Percentiles rank a stretch among this genome's conserved stretches.
Conservation (phyloP, 2,888 invertebrate genomes). For the Elysia crispata region DNA sequence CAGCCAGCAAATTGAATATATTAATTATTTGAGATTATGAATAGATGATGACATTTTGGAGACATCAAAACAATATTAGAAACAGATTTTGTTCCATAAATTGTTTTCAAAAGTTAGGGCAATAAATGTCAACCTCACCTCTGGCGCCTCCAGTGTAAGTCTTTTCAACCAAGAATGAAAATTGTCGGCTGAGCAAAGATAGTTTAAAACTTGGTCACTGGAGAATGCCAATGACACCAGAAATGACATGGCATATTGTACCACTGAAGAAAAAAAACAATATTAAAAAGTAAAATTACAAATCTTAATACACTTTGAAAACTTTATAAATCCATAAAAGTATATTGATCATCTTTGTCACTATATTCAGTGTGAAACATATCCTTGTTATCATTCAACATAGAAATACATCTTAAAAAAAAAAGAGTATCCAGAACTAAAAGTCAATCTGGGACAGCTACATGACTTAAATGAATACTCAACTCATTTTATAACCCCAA, state of each 20-base stretch:
- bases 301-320: too few species aligned
- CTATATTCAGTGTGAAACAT: too few species aligned
- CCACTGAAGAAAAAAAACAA: constrained; percentile 79
- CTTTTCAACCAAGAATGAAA: constrained; percentile 88
- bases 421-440: too few species aligned
- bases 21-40: too few species aligned
- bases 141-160: constrained; percentile 93
- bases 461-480: not conserved
- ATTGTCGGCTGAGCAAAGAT: constrained; percentile 84
- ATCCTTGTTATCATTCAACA: too few species aligned
- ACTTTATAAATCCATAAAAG: too few species aligned
- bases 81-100: not conserved
- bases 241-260: constrained; percentile 94
- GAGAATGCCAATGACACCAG: constrained; percentile 95
- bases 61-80: too few species aligned
- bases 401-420: too few species aligned
- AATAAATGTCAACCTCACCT: constrained; percentile 76
- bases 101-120: not conserved
- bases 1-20: too few species aligned
- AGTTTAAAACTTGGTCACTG: constrained; percentile 86
- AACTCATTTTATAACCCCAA: not conserved
- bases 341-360: too few species aligned
- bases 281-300: too few species aligned
- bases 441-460: too few species aligned
- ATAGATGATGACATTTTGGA: not conserved